phyloP scores from a whole-genome alignment of 2,113 vertebrate genomes.

The Cottus gobio region DNA sequence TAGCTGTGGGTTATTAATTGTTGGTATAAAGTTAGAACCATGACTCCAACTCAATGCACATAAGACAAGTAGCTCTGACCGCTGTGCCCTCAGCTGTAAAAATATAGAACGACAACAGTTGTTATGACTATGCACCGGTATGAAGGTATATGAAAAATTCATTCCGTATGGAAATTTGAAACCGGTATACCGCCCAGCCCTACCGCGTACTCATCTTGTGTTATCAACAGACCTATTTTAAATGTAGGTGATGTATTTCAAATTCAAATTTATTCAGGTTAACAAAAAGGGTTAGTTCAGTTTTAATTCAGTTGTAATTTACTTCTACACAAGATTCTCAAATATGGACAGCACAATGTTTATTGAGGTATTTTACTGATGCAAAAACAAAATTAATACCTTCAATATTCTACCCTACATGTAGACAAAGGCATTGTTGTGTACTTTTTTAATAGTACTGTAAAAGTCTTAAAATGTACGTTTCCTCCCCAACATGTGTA shows the following conservation, averaged over 20 bases:
- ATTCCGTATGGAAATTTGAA: too few species aligned
- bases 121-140: too few species aligned
- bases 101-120: too few species aligned
- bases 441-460: background rate
- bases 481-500: background rate
- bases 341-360: background rate
- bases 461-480: background rate
- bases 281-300: background rate
- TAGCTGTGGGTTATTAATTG: too few species aligned
- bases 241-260: background rate
- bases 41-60: too few species aligned
- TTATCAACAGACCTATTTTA: background rate
- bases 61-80: too few species aligned
- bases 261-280: background rate
- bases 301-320: background rate
- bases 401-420: background rate
- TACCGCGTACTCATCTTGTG: too few species aligned
- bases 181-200: too few species aligned
- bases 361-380: background rate
- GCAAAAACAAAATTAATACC: background rate
- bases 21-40: too few species aligned
- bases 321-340: background rate
- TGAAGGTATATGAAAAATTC: too few species aligned
- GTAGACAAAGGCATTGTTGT: background rate
- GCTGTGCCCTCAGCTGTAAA: too few species aligned